Base-by-base conservation (phyloP, 2,113 vertebrate genomes). In the Zosterops japonicus region DNA sequence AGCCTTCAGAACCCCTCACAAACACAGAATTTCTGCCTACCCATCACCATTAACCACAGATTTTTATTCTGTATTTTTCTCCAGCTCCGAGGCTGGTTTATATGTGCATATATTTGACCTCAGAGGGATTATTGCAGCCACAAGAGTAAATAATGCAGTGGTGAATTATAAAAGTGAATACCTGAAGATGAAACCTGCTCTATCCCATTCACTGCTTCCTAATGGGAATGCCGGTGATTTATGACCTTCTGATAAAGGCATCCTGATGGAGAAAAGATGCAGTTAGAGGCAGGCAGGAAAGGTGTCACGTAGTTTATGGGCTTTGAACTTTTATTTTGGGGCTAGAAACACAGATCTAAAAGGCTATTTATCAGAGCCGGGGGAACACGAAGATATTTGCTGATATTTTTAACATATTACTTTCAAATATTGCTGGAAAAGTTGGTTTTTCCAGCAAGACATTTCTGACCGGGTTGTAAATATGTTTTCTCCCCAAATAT, bases 181-280 rank as follows among this genome's bases (percentile, higher is more conserved):
- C 52, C 39, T 85, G 59, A 33, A 80, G 55, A 72, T 86, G 88
- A 70, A 95, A 65, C n/a, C 20, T 88, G 79, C 83, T 47, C 55
- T 77, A 16, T 85, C 68, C 63, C 79, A 46, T 46, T 86, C 83
- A 13, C n/a, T 1, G 12, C 67, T 65, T 42, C 0, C 2, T 79
- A 83, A 95, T 75, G 83, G 52, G 50, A 83, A 52, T 13, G 79
- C 44, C 88, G 72, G 57, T 95, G 95, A 95, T 96, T 94, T 95
- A 95, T 89, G 93, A 70, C 93, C 90, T 93, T 18, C 89, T 83
- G 83, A 97, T 89, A 78, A 84, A 93, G 86, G 56, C 53, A 80
- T 36, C 64, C 68, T 83, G 90, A 83, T 91, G 80, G 76, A 90
- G 83, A 83, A 90, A 93, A 96, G 72, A 83, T 75, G 69, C 31